These are phyloP conservation scores for Cyclina sinensis DNA, from an alignment of 1,140 invertebrate genomes.

Conservation along the genomic window DNA sequence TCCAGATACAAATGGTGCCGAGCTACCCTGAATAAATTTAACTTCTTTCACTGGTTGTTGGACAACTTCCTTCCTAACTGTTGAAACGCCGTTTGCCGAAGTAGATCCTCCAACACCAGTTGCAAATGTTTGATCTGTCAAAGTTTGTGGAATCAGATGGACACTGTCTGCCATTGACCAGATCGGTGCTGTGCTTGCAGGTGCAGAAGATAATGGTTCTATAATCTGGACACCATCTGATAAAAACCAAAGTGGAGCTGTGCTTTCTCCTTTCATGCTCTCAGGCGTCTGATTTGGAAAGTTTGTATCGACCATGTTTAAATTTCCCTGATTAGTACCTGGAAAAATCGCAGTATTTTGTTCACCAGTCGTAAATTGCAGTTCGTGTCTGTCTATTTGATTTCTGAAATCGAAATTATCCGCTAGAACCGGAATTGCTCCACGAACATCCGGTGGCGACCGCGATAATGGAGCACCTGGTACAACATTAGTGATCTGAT, in stretches of 20 bases:
- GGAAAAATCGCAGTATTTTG: not conserved
- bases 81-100: not conserved
- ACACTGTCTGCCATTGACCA: not conserved
- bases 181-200: no score
- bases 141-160: not conserved
- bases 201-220: not conserved
- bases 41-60: no score
- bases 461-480: not conserved
- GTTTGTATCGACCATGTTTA: not conserved
- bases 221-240: not conserved
- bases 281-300: not conserved
- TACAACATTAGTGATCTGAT: not conserved
- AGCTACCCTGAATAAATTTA: no score
- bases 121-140: not conserved
- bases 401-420: not conserved
- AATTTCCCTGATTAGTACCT: not conserved
- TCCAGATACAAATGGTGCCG: no score
- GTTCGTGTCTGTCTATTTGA: not conserved
- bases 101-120: not conserved
- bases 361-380: not conserved
- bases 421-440: not conserved
- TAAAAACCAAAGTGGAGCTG: not conserved
- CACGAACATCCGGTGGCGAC: not conserved
- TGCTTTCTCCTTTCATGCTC: not conserved
- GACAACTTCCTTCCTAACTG: no score